Conservation (phyloP, 2,113 vertebrate genomes). For the Sapayoa aenigma region DNA sequence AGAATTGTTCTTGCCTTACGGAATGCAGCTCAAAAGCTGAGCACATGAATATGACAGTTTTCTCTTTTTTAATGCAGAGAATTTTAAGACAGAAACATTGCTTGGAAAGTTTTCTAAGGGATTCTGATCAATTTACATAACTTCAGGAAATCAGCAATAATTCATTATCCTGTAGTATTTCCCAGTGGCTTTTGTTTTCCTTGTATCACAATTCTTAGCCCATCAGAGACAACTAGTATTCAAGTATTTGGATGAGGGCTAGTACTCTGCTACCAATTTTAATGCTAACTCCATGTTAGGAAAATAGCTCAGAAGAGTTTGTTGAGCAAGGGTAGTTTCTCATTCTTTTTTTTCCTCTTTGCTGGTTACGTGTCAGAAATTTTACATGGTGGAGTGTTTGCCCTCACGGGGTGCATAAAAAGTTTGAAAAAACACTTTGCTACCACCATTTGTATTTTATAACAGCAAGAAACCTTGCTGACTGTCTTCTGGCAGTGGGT, state of each 20-base stretch:
- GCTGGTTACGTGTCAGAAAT: neutral
- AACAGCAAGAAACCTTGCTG: neutral
- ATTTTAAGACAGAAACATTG: neutral
- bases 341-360: neutral
- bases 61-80: neutral
- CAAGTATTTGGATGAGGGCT: neutral
- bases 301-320: neutral
- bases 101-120: neutral
- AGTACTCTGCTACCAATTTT: neutral
- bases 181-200: neutral
- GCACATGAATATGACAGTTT: neutral
- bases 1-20: slow-evolving; percentile 13
- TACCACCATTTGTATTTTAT: neutral
- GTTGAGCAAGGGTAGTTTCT: neutral
- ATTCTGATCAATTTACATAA: neutral
- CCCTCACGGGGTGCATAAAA: accelerated
- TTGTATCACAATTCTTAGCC: neutral
- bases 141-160: neutral
- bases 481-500: neutral
- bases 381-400: neutral
- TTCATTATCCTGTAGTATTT: neutral
- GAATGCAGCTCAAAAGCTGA: neutral
- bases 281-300: neutral
- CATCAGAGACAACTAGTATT: neutral
- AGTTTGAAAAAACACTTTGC: neutral